phyloP scores from a whole-genome alignment of 37 sponge, comb jelly and placozoan species.

The Hexactinellida sp. region DNA sequence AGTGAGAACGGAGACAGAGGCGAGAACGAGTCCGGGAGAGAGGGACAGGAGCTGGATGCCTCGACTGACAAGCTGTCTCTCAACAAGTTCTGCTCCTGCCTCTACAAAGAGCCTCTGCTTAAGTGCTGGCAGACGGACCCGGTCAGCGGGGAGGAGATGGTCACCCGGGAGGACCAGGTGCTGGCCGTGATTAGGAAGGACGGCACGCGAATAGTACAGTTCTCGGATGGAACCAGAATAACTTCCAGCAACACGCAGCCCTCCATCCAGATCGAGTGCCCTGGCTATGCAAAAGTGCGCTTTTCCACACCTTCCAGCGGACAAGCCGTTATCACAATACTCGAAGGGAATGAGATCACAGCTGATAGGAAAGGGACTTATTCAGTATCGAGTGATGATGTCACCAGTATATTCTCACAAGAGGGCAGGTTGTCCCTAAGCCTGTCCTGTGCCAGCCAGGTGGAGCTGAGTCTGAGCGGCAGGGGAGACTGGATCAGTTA shows the following conservation, averaged over 20 bases:
- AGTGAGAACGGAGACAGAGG: background rate
- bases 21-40: background rate
- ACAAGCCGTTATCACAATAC: background rate
- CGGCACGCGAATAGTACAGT: slow-evolving; percentile 47
- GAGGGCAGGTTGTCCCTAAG: background rate
- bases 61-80: background rate
- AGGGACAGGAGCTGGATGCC: background rate
- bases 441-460: background rate
- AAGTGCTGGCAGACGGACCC: background rate
- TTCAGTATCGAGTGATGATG: background rate
- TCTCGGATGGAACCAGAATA: slow-evolving; percentile 79
- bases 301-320: slow-evolving; percentile 20
- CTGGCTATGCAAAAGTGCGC: slow-evolving; percentile 52
- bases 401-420: background rate
- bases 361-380: background rate
- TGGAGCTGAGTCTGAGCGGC: background rate
- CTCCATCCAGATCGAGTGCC: slow-evolving; percentile 30
- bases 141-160: slow-evolving; percentile 37
- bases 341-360: background rate
- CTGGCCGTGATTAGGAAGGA: slow-evolving; percentile 41
- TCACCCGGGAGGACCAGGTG: slow-evolving; percentile 60
- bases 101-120: background rate
- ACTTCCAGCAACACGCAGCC: slow-evolving; percentile 24
- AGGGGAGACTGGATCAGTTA: background rate
- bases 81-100: background rate